Percentiles rank a stretch among this genome's conserved stretches.
Evolutionary conservation across 2,888 invertebrate species (phyloP).

Genomic region (Eilema sororculum): DNA sequence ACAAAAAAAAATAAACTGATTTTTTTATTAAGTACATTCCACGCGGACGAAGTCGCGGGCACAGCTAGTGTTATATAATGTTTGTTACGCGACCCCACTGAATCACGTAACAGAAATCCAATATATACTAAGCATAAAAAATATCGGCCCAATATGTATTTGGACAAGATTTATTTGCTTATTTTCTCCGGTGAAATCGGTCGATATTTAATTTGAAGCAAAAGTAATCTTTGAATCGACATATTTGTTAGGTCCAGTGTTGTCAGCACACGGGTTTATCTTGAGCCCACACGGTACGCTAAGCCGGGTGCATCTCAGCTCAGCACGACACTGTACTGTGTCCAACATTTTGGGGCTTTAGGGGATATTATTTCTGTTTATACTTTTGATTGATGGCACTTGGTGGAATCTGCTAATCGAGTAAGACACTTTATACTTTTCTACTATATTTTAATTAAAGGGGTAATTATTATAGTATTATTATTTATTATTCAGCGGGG

Average conservation of each 20-base stretch:
- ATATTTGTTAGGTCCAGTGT: slow-evolving; percentile 32
- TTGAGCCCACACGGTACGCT: slow-evolving; percentile 49
- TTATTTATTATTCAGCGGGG: too few species aligned
- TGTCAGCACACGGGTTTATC: slow-evolving; percentile 56
- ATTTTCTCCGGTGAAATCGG: slow-evolving; percentile 23
- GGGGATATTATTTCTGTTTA: neutral
- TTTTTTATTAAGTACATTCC: too few species aligned
- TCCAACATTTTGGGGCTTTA: slow-evolving; percentile 28
- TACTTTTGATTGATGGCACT: too few species aligned
- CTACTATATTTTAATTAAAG: too few species aligned
- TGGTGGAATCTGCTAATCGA: too few species aligned
- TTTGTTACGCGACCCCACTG: neutral
- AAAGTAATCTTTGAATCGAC: slow-evolving; percentile 39
- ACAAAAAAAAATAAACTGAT: too few species aligned
- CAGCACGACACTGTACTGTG: slow-evolving; percentile 54
- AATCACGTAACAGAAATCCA: neutral
- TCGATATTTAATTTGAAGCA: slow-evolving; percentile 37
- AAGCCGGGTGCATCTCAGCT: slow-evolving; percentile 60
- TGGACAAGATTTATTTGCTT: slow-evolving; percentile 23
- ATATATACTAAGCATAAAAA: slow-evolving; percentile 6
- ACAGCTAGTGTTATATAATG: too few species aligned
- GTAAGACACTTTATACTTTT: too few species aligned
- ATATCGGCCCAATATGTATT: slow-evolving; percentile 13
- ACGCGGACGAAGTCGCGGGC: too few species aligned
- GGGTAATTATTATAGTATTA: too few species aligned